These are phyloP conservation scores for Solea solea DNA, from an alignment of 2,113 vertebrate genomes.

Conservation along the genomic window DNA sequence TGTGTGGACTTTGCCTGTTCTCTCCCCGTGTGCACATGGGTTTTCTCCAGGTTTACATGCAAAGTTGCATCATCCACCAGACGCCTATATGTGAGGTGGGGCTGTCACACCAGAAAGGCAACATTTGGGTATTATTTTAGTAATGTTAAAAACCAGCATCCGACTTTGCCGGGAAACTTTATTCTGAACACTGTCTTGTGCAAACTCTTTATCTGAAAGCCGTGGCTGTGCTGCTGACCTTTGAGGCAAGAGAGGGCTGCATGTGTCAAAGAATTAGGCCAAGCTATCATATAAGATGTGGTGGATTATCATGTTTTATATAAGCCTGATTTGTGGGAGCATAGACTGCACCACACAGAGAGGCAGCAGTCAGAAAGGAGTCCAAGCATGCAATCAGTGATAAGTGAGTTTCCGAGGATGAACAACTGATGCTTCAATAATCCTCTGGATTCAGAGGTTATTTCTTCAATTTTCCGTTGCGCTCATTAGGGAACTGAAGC, in stretches of 20 bases:
- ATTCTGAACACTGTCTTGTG: background rate
- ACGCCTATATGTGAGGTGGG: too few relatives aligned
- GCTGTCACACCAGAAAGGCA: too few relatives aligned
- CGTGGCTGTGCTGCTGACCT: background rate
- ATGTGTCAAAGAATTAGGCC: background rate
- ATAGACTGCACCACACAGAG: background rate
- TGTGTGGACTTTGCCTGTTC: too few relatives aligned
- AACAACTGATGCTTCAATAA: slow-evolving; percentile 2
- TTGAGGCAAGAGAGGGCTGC: background rate
- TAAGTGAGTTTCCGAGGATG: slow-evolving; percentile 4
- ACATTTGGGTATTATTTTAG: too few relatives aligned
- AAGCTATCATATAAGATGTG: background rate
- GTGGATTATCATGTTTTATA: background rate
- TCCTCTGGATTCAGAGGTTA: slow-evolving; percentile 24
- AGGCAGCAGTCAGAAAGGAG: background rate
- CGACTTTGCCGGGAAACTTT: background rate
- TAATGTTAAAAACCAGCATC: background rate
- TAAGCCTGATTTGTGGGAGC: background rate
- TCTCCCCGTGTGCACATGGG: too few relatives aligned
- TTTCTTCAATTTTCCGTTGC: slow-evolving; percentile 6
- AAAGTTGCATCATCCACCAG: too few relatives aligned
- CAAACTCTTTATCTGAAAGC: background rate
- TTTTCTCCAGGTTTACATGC: too few relatives aligned
- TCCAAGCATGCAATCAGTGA: background rate
- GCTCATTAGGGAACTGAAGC: slow-evolving; percentile 28